phyloP scores from a whole-genome alignment of 1,140 invertebrate species.

The Chrysomallon squamiferum region DNA sequence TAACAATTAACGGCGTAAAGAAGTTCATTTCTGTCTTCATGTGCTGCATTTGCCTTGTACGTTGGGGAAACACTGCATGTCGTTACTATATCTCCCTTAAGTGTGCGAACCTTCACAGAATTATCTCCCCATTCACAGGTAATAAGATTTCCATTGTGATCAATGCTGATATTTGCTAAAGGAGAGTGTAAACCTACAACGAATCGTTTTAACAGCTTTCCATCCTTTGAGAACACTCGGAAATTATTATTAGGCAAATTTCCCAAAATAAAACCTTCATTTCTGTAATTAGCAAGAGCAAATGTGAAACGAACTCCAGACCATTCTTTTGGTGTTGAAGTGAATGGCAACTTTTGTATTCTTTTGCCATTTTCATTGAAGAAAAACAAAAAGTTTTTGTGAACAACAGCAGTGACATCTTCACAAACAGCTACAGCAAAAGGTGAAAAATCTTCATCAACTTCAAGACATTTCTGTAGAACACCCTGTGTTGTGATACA shows the following conservation, averaged over 20 bases:
- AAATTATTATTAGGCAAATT: not conserved
- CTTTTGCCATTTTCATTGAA: not conserved
- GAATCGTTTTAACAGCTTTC: not conserved
- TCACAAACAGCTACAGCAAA: not conserved
- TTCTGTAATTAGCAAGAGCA: conserved; percentile 1
- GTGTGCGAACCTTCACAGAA: not conserved
- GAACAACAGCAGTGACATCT: not conserved
- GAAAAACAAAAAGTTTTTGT: not conserved
- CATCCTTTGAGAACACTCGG: not conserved
- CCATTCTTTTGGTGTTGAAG: not conserved
- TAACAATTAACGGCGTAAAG: no score
- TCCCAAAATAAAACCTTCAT: not conserved
- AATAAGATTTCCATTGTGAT: not conserved
- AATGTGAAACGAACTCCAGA: not conserved
- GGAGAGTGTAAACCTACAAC: not conserved
- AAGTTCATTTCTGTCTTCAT: no score
- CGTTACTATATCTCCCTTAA: no score
- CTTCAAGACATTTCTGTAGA: not conserved
- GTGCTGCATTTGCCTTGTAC: no score
- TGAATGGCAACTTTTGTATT: not conserved
- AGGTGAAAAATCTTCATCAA: not conserved
- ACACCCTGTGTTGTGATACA: not conserved
- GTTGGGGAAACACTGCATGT: no score
- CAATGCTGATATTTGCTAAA: not conserved
- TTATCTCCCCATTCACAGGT: not conserved